A percentile compares a stretch with the other conserved stretches of the same genome.
Conservation (phyloP, 2,888 invertebrate species). For the Macropis europaea region DNA sequence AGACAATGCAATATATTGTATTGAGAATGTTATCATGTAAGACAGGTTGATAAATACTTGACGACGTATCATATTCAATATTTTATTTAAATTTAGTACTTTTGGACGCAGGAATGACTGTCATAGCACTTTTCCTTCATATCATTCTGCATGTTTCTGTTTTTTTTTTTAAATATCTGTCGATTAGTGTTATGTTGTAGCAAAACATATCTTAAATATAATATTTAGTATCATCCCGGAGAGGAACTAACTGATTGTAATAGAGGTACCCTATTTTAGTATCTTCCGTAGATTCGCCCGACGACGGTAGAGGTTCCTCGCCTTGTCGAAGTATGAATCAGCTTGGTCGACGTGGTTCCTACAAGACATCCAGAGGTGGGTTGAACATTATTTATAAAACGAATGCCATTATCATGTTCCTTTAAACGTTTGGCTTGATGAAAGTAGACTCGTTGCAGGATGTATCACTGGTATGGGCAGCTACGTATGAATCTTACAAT, state of each 20-base stretch:
- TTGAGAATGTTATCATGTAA: not conserved
- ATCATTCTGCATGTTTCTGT: constrained; percentile 49
- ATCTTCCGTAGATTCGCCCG: constrained; percentile 85
- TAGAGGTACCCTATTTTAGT: constrained; percentile 77
- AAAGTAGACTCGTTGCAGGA: constrained; percentile 67
- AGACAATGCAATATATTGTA: not conserved
- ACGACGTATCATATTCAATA: not conserved
- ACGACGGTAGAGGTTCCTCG: constrained; percentile 88
- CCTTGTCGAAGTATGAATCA: constrained; percentile 85
- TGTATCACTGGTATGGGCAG: constrained; percentile 65
- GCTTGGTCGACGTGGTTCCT: constrained; percentile 91
- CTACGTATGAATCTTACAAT: constrained; percentile 56
- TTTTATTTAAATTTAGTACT: constrained; percentile 2
- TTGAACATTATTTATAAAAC: constrained; percentile 35
- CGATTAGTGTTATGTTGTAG: constrained; percentile 42
- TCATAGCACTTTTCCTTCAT: constrained; percentile 46
- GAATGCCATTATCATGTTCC: constrained; percentile 58
- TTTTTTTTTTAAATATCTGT: constrained; percentile 36
- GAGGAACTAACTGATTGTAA: constrained; percentile 65
- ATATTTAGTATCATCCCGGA: constrained; percentile 32
- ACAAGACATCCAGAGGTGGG: constrained; percentile 92
- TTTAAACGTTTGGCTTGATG: constrained; percentile 64
- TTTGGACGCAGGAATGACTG: constrained; percentile 13
- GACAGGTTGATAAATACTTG: not conserved
- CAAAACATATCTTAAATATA: constrained; percentile 2